phyloP scores from a whole-genome alignment of 2,797 vertebrate species.

The Sparidentex hasta region DNA sequence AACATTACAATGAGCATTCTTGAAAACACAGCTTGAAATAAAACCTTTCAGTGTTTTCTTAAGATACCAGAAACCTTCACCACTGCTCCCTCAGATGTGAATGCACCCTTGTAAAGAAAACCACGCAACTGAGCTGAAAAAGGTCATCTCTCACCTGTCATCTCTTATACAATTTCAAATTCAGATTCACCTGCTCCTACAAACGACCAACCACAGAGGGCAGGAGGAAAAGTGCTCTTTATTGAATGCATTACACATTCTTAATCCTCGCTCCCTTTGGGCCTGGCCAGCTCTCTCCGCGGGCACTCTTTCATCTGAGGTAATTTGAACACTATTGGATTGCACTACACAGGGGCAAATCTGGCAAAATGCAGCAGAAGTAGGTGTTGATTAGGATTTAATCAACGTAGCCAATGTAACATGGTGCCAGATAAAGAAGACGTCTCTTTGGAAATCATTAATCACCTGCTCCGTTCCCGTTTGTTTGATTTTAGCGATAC shows the following conservation, averaged over 20 bases:
- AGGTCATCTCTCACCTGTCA: constrained; percentile 68
- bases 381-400: constrained; percentile 63
- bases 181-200: constrained; percentile 62
- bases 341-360: constrained; percentile 50
- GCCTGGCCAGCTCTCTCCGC: constrained; percentile 55
- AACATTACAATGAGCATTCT: not conserved
- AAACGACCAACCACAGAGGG: constrained; percentile 60
- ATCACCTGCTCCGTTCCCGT: constrained; percentile 47
- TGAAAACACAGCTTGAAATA: constrained; percentile 10
- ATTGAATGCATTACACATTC: constrained; percentile 78
- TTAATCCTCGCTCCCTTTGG: constrained; percentile 69
- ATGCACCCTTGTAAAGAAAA: constrained; percentile 36
- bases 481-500: constrained; percentile 67
- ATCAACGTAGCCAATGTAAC: constrained; percentile 59
- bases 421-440: constrained; percentile 58
- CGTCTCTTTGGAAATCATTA: constrained; percentile 55
- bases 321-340: constrained; percentile 69
- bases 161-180: constrained; percentile 65
- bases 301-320: constrained; percentile 61
- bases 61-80: not conserved
- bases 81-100: constrained; percentile 27
- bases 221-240: constrained; percentile 62
- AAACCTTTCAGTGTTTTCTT: constrained; percentile 4
- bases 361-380: constrained; percentile 57
- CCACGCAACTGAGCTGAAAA: constrained; percentile 41